Conservation (phyloP, 2,797 vertebrate genomes). For the Notolabrus celidotus region DNA sequence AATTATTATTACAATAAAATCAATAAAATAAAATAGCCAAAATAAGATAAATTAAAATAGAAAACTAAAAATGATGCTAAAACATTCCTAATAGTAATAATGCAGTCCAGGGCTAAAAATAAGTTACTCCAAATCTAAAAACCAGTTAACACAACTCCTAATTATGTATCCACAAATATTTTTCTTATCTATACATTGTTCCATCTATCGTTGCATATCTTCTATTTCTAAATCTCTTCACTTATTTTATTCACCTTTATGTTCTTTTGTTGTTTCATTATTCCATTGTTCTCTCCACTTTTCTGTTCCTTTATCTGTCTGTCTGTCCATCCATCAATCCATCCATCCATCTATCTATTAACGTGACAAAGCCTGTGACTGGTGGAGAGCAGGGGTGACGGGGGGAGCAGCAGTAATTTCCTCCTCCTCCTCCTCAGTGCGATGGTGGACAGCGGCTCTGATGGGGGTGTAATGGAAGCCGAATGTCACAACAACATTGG, state of each 20-base stretch:
- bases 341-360: background rate
- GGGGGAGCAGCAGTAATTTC: slow-evolving; percentile 63
- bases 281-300: background rate
- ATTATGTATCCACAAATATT: no score
- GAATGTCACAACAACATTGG: slow-evolving; percentile 67
- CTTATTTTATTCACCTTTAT: background rate
- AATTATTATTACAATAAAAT: no score
- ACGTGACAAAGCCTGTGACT: slow-evolving; percentile 17
- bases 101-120: no score
- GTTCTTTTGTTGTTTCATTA: background rate
- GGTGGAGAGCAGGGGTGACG: slow-evolving; percentile 35
- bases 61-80: no score
- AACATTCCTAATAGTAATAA: no score
- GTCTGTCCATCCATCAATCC: background rate
- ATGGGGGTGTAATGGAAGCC: slow-evolving; percentile 67
- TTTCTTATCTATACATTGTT: no score
- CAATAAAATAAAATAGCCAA: no score
- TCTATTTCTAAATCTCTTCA: no score
- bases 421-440: slow-evolving; percentile 39
- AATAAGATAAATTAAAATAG: no score
- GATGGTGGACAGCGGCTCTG: slow-evolving; percentile 51
- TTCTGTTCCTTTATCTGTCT: background rate
- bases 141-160: no score
- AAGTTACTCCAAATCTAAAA: no score
- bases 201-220: no score